A percentile compares a stretch with the other conserved stretches of the same genome.
These are phyloP conservation scores for Chaenocephalus aceratus DNA, from an alignment of 2,113 vertebrate genomes.

Conservation along the genomic window DNA sequence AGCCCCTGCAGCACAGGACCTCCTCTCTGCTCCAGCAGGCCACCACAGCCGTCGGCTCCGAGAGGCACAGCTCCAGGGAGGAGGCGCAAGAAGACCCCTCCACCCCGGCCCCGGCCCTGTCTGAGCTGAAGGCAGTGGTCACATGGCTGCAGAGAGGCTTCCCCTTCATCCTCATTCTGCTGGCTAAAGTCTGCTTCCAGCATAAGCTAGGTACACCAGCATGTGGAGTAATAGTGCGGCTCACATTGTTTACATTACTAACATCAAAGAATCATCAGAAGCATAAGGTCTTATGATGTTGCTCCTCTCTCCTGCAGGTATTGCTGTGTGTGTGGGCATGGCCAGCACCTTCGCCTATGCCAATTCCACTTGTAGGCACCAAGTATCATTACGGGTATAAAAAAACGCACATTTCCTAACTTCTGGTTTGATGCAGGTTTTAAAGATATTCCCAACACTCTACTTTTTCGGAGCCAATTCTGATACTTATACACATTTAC, in stretches of 20 bases:
- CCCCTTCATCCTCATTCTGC: constrained; percentile 95
- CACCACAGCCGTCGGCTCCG: constrained; percentile 74
- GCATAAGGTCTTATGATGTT: constrained; percentile 13
- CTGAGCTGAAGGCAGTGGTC: constrained; percentile 92
- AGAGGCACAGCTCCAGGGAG: constrained; percentile 88
- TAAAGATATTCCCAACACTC: not conserved
- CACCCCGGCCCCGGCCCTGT: constrained; percentile 92
- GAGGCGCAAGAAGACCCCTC: constrained; percentile 86
- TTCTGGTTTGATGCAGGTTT: not conserved
- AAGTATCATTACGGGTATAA: constrained; percentile 93
- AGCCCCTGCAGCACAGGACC: constrained; percentile 87
- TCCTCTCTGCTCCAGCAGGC: constrained; percentile 91
- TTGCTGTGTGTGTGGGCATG: constrained; percentile 96
- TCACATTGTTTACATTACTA: not conserved
- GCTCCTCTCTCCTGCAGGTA: constrained; percentile 83
- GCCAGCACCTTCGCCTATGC: constrained; percentile 96
- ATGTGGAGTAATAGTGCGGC: not conserved
- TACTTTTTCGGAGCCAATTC: not conserved
- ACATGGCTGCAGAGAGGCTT: constrained; percentile 97
- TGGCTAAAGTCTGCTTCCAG: constrained; percentile 97
- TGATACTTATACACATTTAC: not conserved
- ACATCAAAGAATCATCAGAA: not conserved
- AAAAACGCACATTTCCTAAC: not conserved
- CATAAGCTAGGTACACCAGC: constrained; percentile 91
- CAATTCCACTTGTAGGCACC: constrained; percentile 93